Evolutionary conservation across 2,113 vertebrate genomes (phyloP).

Genomic region (Centropus bengalensis): DNA sequence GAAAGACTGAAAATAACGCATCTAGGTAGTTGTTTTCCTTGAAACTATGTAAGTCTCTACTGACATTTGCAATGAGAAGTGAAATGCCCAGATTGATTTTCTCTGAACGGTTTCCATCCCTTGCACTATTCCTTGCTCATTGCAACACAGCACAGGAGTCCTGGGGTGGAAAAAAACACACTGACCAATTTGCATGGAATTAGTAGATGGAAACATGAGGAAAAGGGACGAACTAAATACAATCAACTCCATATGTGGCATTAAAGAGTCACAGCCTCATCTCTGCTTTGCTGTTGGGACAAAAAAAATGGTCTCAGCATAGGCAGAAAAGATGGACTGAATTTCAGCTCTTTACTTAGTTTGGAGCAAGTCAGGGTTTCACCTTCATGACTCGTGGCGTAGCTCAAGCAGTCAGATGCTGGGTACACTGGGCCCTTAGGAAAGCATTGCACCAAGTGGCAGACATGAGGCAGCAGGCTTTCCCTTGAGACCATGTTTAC

Average conservation of each 20-base stretch:
- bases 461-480: background rate
- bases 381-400: background rate
- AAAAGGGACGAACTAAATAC: background rate
- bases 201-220: background rate
- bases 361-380: background rate
- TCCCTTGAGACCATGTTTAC: background rate
- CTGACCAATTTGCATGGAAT: background rate
- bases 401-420: background rate
- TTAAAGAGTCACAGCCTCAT: background rate
- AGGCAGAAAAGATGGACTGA: background rate
- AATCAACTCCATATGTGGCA: background rate
- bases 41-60: background rate
- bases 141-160: background rate
- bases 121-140: background rate
- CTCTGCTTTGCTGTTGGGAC: background rate
- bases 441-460: background rate
- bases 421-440: background rate
- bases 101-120: background rate
- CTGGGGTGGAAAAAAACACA: rapidly evolving
- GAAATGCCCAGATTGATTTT: background rate
- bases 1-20: background rate
- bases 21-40: background rate
- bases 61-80: background rate
- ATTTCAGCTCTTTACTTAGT: background rate
- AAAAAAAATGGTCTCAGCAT: background rate